Percentiles rank a stretch among this genome's conserved stretches.
Conservation (phyloP, 2,797 vertebrate genomes). For the Tolypeutes matacus region DNA sequence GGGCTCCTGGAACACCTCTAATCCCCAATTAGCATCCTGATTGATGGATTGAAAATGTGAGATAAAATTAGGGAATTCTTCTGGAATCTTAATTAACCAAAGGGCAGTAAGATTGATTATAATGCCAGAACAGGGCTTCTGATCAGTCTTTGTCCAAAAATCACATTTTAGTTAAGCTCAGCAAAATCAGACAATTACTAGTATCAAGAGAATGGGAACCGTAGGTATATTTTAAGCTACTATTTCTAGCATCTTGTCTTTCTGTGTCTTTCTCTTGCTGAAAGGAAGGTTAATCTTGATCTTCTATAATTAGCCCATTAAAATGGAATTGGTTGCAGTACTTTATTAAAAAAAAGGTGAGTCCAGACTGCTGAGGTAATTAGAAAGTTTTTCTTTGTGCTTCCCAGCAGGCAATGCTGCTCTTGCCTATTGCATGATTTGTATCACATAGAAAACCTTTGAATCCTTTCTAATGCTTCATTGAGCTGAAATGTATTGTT, state of each 20-base stretch:
- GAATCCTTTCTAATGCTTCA: constrained; percentile 54
- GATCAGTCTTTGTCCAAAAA: constrained; percentile 70
- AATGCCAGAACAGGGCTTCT: constrained; percentile 51
- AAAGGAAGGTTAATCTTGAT: constrained; percentile 64
- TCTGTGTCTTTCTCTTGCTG: constrained; percentile 56
- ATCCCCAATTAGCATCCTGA: constrained; percentile 75
- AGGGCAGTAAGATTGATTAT: constrained; percentile 73
- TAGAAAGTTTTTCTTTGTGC: constrained; percentile 57
- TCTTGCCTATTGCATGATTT: constrained; percentile 7
- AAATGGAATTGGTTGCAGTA: constrained; percentile 50
- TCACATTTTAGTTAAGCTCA: constrained; percentile 64
- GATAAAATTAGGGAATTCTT: constrained; percentile 64
- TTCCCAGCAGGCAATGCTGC: background rate
- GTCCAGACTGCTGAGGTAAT: constrained; percentile 51
- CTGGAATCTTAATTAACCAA: constrained; percentile 71
- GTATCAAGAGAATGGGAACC: constrained; percentile 22
- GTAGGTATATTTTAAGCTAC: constrained; percentile 46
- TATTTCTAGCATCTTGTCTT: constrained; percentile 66
- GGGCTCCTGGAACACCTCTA: constrained; percentile 47
- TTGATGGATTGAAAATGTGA: constrained; percentile 66
- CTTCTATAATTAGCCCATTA: constrained; percentile 70
- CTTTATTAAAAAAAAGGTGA: constrained; percentile 34
- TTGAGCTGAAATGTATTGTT: constrained; percentile 58
- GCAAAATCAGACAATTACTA: constrained; percentile 54
- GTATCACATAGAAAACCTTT: background rate